Percentiles rank a stretch among this genome's conserved stretches.
Evolutionary conservation across 2,113 vertebrate genomes (phyloP).

Genomic region (Melospiza georgiana): DNA sequence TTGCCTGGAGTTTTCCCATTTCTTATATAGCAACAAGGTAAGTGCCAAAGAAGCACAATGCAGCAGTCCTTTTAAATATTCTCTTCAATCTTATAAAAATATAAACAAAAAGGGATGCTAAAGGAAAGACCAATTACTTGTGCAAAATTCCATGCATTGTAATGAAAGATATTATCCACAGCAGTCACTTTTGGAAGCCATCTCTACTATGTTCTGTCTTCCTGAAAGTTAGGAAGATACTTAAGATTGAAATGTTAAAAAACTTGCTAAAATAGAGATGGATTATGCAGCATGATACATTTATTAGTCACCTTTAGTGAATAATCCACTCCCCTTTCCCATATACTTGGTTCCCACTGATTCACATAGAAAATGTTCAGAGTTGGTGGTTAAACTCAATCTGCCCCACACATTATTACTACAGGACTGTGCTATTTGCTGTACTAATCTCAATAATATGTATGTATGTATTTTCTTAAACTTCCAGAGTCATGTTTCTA

Average conservation of each 20-base stretch:
- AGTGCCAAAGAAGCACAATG: neutral
- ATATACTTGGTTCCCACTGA: conserved; percentile 7
- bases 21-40: neutral
- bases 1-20: neutral
- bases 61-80: neutral
- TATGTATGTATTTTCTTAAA: conserved; percentile 60
- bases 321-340: conserved; percentile 33
- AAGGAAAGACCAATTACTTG: neutral
- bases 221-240: neutral
- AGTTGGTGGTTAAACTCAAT: conserved; percentile 20
- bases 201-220: neutral
- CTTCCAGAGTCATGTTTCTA: conserved; percentile 62
- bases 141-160: neutral
- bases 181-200: neutral
- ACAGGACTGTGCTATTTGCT: conserved; percentile 34
- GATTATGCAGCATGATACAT: neutral
- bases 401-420: conserved; percentile 17
- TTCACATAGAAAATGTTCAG: conserved; percentile 4
- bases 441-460: conserved; percentile 56
- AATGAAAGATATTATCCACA: neutral
- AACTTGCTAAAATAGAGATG: neutral
- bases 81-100: neutral
- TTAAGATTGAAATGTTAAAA: neutral
- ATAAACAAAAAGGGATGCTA: neutral
- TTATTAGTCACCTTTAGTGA: neutral